These are phyloP conservation scores for Clarias magur DNA, from an alignment of 2,113 vertebrate genomes.

Conservation along the genomic window DNA sequence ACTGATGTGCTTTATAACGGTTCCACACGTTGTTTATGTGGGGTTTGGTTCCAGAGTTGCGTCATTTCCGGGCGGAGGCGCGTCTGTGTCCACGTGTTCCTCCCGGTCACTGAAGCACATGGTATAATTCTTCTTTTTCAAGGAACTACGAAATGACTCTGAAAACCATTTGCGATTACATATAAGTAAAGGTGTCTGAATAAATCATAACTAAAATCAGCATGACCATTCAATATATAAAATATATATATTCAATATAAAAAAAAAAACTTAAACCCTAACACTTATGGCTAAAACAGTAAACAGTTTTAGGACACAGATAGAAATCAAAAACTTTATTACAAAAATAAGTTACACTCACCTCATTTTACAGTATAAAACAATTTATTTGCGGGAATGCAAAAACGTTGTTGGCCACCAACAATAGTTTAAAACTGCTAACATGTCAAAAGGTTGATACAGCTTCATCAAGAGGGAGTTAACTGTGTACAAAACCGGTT, in stretches of 20 bases:
- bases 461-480: slow-evolving; percentile 78
- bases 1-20: slow-evolving; percentile 3
- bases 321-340: slow-evolving; percentile 99
- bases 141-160: not conserved
- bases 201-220: too few species aligned
- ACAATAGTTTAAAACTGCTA: slow-evolving; percentile 98
- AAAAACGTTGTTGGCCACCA: slow-evolving; percentile 99
- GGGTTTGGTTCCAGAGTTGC: slow-evolving; percentile 45
- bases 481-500: slow-evolving; percentile 80
- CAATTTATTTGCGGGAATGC: slow-evolving; percentile 99
- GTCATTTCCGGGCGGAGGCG: slow-evolving; percentile 64
- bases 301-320: slow-evolving; percentile 72
- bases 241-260: too few species aligned
- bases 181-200: not conserved
- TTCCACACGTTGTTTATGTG: not conserved
- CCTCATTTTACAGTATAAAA: slow-evolving; percentile 99
- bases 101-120: not conserved
- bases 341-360: slow-evolving; percentile 99
- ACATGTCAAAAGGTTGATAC: slow-evolving; percentile 87
- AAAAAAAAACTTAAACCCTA: too few species aligned
- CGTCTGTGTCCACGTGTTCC: not conserved
- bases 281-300: slow-evolving; percentile 33
- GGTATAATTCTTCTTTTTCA: not conserved
- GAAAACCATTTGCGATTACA: not conserved
- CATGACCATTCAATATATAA: not conserved